Conservation (phyloP, 2,888 invertebrate genomes). For the Cantharis nigra region DNA sequence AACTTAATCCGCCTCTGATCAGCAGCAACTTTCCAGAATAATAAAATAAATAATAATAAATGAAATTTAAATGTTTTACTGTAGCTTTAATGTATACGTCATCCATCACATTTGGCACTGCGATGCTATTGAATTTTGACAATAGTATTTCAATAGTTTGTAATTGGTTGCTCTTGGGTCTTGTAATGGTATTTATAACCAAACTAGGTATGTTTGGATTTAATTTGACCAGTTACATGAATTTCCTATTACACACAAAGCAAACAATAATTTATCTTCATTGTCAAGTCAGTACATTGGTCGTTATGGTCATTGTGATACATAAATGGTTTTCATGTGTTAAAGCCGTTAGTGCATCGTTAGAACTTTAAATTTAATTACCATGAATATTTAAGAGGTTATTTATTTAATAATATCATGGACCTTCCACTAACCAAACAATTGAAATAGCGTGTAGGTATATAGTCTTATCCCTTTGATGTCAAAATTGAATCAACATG, state of each 20-base stretch:
- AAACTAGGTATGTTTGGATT: constrained; percentile 1
- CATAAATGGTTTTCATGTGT: constrained; percentile 25
- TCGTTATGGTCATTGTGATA: constrained; percentile 22
- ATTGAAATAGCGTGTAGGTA: background rate
- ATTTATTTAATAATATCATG: constrained; percentile 12
- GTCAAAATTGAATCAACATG: background rate
- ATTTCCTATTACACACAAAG: constrained; percentile 14
- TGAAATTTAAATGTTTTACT: background rate
- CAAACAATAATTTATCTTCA: constrained; percentile 25
- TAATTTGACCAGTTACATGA: constrained; percentile 16
- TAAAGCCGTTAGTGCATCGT: constrained; percentile 18
- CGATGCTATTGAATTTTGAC: background rate
- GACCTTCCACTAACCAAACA: background rate
- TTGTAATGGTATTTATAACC: background rate
- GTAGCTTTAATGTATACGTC: background rate
- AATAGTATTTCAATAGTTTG: background rate
- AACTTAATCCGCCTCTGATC: no score
- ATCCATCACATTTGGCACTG: background rate
- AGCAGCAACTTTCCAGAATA: no score
- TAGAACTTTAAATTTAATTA: constrained; percentile 26
- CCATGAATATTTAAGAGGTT: constrained; percentile 16
- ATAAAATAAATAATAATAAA: no score
- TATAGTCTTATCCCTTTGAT: background rate
- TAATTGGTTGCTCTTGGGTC: background rate
- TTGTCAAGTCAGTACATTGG: constrained; percentile 16